Evolutionary conservation across 2,113 vertebrate genomes (phyloP).

Genomic region (Zosterops pallidus): DNA sequence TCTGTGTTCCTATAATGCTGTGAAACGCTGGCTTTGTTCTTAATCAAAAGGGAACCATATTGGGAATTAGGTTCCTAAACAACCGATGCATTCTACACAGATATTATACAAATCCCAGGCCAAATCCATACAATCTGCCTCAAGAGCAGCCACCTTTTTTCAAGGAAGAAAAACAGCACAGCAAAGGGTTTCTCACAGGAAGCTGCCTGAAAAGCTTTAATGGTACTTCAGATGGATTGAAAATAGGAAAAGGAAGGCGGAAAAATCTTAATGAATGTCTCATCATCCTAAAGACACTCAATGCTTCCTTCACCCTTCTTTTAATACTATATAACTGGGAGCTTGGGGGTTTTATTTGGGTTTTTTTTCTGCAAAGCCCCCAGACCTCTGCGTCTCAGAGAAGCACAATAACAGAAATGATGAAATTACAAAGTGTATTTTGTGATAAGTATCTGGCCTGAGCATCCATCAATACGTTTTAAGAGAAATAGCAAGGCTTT

Average conservation of each 20-base stretch:
- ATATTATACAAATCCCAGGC: conserved; percentile 82
- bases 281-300: conserved; percentile 78
- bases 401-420: conserved; percentile 16
- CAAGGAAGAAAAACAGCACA: conserved; percentile 75
- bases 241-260: conserved; percentile 72
- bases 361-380: conserved; percentile 21
- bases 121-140: conserved; percentile 74
- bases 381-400: background rate
- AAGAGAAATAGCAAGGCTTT: conserved; percentile 35
- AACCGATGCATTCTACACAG: conserved; percentile 75
- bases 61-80: conserved; percentile 84
- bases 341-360: conserved; percentile 43
- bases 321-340: conserved; percentile 39
- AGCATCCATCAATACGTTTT: conserved; percentile 16
- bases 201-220: conserved; percentile 87
- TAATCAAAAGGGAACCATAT: conserved; percentile 82
- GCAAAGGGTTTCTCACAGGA: conserved; percentile 84
- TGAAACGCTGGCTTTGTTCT: conserved; percentile 85
- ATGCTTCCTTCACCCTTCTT: conserved; percentile 56
- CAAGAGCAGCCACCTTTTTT: conserved; percentile 81
- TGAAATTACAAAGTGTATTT: conserved; percentile 59
- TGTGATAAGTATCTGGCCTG: conserved; percentile 8
- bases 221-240: conserved; percentile 79
- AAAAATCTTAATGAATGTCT: conserved; percentile 81
- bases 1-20: conserved; percentile 84